Evolutionary conservation across 2,113 vertebrate genomes (phyloP).

Genomic region (Panurus biarmicus): DNA sequence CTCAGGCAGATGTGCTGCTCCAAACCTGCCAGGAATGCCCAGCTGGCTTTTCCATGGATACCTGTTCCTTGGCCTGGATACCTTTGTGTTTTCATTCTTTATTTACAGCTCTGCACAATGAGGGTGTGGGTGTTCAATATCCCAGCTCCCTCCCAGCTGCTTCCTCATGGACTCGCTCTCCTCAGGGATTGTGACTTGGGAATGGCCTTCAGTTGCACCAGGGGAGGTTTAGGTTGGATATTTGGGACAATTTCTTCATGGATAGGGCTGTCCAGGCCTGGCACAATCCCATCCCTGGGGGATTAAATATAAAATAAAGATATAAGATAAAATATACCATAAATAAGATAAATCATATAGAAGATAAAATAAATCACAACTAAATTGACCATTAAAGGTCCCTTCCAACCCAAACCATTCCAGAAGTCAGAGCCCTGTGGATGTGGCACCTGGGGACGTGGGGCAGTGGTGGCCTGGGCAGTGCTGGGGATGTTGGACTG

Average conservation of each 20-base stretch:
- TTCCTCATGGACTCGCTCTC: background rate
- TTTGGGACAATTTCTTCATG: background rate
- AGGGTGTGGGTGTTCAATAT: fast-evolving
- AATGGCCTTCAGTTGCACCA: background rate
- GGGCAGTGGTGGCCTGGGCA: background rate
- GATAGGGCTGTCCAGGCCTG: background rate
- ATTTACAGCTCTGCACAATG: background rate
- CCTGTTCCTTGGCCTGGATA: background rate
- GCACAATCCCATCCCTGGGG: background rate
- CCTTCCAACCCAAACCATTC: too few relatives aligned
- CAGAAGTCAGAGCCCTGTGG: background rate
- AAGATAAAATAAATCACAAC: too few relatives aligned
- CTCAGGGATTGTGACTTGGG: background rate
- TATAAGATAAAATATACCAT: too few relatives aligned
- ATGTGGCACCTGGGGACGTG: background rate
- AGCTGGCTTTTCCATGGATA: background rate
- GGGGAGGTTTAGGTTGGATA: background rate
- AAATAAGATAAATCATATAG: too few relatives aligned
- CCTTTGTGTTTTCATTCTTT: fast-evolving
- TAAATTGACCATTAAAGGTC: too few relatives aligned
- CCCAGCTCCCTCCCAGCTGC: background rate
- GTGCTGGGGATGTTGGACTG: background rate
- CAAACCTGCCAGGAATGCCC: background rate
- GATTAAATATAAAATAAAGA: too few relatives aligned
- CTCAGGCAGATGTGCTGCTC: background rate